Evolutionary conservation across 2,113 vertebrate genomes (phyloP).

Genomic region (Orycteropus afer): DNA sequence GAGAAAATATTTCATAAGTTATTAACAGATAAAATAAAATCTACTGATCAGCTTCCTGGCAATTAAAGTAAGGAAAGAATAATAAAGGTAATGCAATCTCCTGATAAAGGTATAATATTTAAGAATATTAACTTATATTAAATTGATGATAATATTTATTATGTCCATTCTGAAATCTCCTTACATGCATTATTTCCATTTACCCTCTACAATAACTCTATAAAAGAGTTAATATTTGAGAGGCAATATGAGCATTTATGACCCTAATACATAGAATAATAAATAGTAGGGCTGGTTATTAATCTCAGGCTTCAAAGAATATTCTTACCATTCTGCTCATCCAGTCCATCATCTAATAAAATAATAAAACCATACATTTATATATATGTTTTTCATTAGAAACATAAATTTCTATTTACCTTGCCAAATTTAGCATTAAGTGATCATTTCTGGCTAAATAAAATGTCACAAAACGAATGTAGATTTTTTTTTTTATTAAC

Average conservation of each 20-base stretch:
- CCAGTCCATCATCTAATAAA: background rate
- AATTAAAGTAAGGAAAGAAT: background rate
- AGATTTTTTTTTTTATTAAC: background rate
- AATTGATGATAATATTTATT: background rate
- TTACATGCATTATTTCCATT: background rate
- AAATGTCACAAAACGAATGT: background rate
- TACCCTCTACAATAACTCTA: background rate
- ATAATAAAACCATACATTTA: background rate
- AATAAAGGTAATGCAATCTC: slow-evolving; percentile 35
- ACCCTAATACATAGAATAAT: rapidly evolving
- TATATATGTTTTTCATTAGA: background rate
- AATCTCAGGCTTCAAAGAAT: background rate
- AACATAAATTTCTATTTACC: background rate
- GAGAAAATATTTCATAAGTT: background rate
- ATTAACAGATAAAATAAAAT: background rate
- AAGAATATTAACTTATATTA: background rate
- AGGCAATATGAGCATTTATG: background rate
- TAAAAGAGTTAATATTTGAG: background rate
- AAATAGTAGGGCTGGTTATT: background rate
- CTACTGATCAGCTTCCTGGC: background rate
- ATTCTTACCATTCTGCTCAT: background rate
- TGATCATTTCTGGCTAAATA: background rate
- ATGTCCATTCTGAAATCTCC: background rate
- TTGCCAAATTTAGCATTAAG: background rate
- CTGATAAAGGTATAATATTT: background rate